Evolutionary conservation across 53 echinoderm and acorn worm species (phyloP).

Genomic region (Arbacia lixula): DNA sequence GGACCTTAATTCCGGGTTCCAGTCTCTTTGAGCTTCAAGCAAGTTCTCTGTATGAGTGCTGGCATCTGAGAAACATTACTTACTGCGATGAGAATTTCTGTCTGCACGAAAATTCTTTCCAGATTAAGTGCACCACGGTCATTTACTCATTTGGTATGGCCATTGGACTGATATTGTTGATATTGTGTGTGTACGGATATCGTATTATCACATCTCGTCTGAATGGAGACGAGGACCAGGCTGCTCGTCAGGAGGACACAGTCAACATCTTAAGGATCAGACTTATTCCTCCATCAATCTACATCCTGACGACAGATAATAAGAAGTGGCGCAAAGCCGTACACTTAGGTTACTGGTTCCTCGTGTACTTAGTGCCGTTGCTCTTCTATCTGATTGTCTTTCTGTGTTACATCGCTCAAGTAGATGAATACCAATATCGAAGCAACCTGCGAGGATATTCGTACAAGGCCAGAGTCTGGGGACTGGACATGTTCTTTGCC

Average conservation of each 20-base stretch:
- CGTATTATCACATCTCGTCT: neutral
- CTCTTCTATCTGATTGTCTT: neutral
- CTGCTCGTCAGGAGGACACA: neutral
- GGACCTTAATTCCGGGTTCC: conserved; percentile 7
- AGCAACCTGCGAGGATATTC: neutral
- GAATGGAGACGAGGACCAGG: neutral
- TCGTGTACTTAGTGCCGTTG: neutral
- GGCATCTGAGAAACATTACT: neutral
- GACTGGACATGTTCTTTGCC: neutral
- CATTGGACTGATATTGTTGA: neutral
- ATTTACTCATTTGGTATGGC: neutral
- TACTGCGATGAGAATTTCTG: no score
- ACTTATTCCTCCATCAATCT: neutral
- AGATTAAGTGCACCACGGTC: neutral
- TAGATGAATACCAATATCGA: neutral
- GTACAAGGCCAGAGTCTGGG: neutral
- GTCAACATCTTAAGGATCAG: conserved; percentile 18
- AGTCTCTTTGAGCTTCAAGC: conserved; percentile 16
- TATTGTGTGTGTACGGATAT: neutral
- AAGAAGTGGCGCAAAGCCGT: neutral
- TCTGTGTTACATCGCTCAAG: neutral
- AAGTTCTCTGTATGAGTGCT: conserved; percentile 2
- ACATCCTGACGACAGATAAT: neutral
- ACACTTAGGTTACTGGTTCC: neutral
- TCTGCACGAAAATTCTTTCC: neutral